Conservation (phyloP, 2,797 vertebrate genomes). For the Coregonus sp. region DNA sequence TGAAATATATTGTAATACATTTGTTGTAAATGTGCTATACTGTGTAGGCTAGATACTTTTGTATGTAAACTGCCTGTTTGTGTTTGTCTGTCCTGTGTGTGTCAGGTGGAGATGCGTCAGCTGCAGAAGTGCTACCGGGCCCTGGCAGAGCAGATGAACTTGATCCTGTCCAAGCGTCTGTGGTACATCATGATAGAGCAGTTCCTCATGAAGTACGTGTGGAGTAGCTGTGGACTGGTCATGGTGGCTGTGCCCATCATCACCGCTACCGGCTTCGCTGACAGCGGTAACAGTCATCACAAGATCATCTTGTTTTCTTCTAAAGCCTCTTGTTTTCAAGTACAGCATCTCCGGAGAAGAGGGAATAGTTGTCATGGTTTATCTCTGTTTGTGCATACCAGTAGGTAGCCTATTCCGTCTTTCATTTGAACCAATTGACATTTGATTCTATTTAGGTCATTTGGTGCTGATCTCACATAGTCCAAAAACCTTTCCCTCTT, state of each 20-base stretch:
- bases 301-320: background rate
- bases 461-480: background rate
- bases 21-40: background rate
- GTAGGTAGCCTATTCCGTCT: background rate
- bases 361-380: background rate
- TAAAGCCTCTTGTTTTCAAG: background rate
- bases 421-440: background rate
- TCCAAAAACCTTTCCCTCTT: background rate
- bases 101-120: conserved; percentile 95
- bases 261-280: conserved; percentile 94
- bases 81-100: background rate
- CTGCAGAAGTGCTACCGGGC: conserved; percentile 95
- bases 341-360: background rate
- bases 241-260: conserved; percentile 99
- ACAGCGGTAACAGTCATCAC: conserved; percentile 79
- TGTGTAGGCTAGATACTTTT: background rate
- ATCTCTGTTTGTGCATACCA: too few relatives aligned
- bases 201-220: conserved; percentile 99
- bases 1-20: background rate
- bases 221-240: conserved; percentile 92
- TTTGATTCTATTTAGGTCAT: background rate
- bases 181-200: conserved; percentile 99
- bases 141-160: conserved; percentile 92
- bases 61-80: background rate
- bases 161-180: conserved; percentile 94